Evolutionary conservation across 2,888 invertebrate genomes (phyloP).

Genomic region (Plebejus argus): DNA sequence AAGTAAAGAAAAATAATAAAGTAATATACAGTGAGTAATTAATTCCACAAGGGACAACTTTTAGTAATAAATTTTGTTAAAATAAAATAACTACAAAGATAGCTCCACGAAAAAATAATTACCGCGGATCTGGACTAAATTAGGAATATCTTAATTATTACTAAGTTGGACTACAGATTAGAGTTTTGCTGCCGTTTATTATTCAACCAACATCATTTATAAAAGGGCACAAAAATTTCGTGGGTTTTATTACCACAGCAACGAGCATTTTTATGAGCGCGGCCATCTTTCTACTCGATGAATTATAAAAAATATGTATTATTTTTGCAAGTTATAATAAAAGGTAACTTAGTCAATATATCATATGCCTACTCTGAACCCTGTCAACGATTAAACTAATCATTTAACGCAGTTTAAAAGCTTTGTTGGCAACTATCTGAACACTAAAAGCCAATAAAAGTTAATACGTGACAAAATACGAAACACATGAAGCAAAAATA

Average conservation of each 20-base stretch:
- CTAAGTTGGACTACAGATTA: constrained; percentile 17
- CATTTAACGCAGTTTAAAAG: background rate
- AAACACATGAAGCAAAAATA: background rate
- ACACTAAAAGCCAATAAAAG: background rate
- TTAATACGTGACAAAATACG: background rate
- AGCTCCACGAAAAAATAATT: background rate
- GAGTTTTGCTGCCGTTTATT: background rate
- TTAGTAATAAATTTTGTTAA: background rate
- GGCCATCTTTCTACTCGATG: background rate
- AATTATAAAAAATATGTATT: constrained; percentile 8
- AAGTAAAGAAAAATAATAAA: too few relatives aligned
- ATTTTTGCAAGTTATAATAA: constrained; percentile 7
- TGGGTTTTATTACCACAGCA: constrained; percentile 19
- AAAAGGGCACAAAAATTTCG: constrained; percentile 4
- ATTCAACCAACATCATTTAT: constrained; percentile 18
- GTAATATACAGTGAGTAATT: background rate
- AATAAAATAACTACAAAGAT: background rate
- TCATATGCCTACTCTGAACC: background rate
- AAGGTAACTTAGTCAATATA: background rate
- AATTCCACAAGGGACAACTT: background rate
- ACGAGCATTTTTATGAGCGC: constrained; percentile 11
- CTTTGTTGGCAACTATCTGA: background rate
- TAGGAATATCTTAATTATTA: constrained; percentile 19
- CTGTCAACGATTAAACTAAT: background rate
- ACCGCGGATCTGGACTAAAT: background rate